A percentile compares a stretch with the other conserved stretches of the same genome.
These are phyloP conservation scores for Sturmia bella DNA, from an alignment of 2,888 invertebrate species.

Conservation along the genomic window DNA sequence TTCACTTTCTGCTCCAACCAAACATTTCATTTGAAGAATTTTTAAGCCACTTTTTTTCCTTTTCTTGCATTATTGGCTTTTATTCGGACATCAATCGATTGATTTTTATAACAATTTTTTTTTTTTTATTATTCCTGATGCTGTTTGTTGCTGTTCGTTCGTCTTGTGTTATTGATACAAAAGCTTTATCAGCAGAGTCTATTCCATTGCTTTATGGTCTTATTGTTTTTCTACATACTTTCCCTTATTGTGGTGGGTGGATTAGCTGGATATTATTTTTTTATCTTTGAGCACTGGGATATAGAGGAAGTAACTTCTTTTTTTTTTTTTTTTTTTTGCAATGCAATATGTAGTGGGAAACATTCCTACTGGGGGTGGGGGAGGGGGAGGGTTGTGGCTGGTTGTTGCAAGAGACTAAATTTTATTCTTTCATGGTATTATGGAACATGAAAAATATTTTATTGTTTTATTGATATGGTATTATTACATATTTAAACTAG, in stretches of 20 bases:
- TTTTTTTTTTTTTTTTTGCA: conserved; percentile 14
- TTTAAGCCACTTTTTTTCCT: conserved; percentile 35
- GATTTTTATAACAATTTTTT: conserved; percentile 54
- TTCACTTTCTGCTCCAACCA: not conserved
- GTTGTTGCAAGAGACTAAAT: conserved; percentile 16
- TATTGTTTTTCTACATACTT: conserved; percentile 36
- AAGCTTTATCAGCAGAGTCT: conserved; percentile 60
- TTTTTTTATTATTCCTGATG: conserved; percentile 31
- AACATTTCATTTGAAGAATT: conserved; percentile 9
- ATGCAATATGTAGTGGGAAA: not conserved
- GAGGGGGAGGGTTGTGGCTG: not conserved
- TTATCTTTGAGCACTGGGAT: conserved; percentile 43
- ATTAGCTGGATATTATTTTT: conserved; percentile 67
- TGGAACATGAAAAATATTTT: conserved; percentile 40
- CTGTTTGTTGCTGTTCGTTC: conserved; percentile 36
- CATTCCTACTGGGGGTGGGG: not conserved
- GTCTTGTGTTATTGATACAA: conserved; percentile 66
- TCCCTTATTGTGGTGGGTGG: conserved; percentile 68
- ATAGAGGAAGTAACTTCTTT: not conserved
- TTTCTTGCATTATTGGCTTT: conserved; percentile 57
- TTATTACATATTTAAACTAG: conserved; percentile 58
- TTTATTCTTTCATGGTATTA: conserved; percentile 37
- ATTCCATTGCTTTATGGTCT: conserved; percentile 55
- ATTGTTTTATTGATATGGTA: conserved; percentile 69
- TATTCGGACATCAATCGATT: conserved; percentile 65